Percentiles rank a stretch among this genome's conserved stretches.
Conservation (phyloP, 2,888 invertebrate species). For the Latrodectus elegans region DNA sequence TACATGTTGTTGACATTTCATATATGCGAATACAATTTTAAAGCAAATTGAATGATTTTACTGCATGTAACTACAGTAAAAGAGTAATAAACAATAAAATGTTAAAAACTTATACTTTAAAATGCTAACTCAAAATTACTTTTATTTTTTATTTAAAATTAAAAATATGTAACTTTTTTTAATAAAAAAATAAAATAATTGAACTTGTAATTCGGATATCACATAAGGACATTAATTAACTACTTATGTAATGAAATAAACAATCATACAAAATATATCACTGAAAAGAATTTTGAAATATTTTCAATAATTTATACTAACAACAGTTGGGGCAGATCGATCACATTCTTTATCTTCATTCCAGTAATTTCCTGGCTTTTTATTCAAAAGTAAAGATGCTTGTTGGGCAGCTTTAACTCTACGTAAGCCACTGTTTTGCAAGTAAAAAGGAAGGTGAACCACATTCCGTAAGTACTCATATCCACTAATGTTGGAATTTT, state of each 20-base stretch:
- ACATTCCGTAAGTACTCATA: constrained; percentile 93
- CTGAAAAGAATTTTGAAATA: neutral
- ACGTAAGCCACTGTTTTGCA: constrained; percentile 95
- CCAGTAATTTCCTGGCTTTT: constrained; percentile 68
- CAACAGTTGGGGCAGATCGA: constrained; percentile 48
- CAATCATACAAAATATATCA: neutral
- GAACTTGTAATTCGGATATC: neutral
- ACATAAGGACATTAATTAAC: neutral
- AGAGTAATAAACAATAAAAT: no score
- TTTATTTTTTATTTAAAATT: no score
- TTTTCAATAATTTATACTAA: constrained; percentile 2
- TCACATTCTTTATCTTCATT: constrained; percentile 70
- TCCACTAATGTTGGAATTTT: constrained; percentile 94
- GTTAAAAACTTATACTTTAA: no score
- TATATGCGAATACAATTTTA: no score
- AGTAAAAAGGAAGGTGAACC: constrained; percentile 97
- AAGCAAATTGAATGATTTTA: no score
- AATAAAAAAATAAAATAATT: neutral
- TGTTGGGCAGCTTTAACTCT: constrained; percentile 86
- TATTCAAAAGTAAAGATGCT: constrained; percentile 65
- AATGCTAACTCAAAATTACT: no score
- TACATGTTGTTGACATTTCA: no score
- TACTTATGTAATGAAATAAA: neutral
- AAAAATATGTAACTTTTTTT: neutral
- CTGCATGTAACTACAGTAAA: no score